These are phyloP conservation scores for Asarcornis scutulata DNA, from an alignment of 2,113 vertebrate genomes.

Conservation along the genomic window DNA sequence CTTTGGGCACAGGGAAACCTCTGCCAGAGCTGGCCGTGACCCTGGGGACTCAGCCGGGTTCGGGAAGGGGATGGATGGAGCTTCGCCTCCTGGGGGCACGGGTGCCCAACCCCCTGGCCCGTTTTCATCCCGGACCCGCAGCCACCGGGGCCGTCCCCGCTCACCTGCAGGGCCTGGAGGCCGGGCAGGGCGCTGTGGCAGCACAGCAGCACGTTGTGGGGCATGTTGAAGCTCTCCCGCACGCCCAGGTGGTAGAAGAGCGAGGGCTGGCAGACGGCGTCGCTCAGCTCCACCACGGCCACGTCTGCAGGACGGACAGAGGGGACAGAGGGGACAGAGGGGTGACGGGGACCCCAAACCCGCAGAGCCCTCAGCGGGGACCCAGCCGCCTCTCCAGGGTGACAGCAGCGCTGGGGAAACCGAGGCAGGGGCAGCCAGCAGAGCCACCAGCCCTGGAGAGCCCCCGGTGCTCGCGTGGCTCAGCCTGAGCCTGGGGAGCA, in stretches of 20 bases:
- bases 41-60: accelerated
- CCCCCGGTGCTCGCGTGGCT: not conserved
- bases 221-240: conserved; percentile 92
- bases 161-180: conserved; percentile 85
- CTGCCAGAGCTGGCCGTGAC: not conserved
- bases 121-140: not conserved
- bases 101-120: not conserved
- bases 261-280: conserved; percentile 86
- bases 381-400: not conserved
- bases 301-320: conserved; percentile 78
- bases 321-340: accelerated
- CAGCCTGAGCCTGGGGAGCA: not conserved
- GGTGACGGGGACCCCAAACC: too few relatives aligned
- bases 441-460: not conserved
- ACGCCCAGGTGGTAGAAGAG: conserved; percentile 92
- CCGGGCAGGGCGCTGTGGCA: conserved; percentile 80
- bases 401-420: not conserved
- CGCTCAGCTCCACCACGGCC: conserved; percentile 89
- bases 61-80: not conserved
- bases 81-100: accelerated
- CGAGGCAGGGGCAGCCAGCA: not conserved
- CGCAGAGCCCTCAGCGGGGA: not conserved
- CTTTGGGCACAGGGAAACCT: not conserved
- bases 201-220: conserved; percentile 90
- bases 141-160: not conserved